Percentiles rank a stretch among this genome's conserved stretches.
These are phyloP conservation scores for Carettochelys insculpta DNA, from an alignment of 2,113 vertebrate genomes.

Conservation along the genomic window DNA sequence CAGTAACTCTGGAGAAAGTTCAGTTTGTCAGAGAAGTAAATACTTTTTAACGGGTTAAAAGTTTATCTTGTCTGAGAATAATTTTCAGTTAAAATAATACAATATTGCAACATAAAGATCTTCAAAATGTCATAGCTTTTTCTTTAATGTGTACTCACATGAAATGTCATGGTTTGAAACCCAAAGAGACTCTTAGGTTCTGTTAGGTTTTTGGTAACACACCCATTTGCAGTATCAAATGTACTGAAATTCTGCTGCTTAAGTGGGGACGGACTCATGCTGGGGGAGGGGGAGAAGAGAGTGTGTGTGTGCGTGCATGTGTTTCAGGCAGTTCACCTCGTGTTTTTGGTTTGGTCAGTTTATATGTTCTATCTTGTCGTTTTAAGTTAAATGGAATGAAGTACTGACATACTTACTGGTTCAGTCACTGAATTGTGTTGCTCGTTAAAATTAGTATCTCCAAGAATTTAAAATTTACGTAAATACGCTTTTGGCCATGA, in stretches of 20 bases:
- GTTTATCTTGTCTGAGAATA: background rate
- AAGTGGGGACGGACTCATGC: background rate
- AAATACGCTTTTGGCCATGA: background rate
- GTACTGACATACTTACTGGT: background rate
- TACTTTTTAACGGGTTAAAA: background rate
- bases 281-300: background rate
- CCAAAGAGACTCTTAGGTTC: background rate
- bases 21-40: background rate
- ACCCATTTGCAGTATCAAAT: background rate
- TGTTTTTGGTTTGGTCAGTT: background rate
- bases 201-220: background rate
- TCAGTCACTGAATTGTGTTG: background rate
- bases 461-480: background rate
- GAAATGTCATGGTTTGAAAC: background rate
- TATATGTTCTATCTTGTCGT: background rate
- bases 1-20: background rate
- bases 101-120: background rate
- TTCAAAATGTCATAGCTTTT: background rate
- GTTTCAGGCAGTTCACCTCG: background rate
- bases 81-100: background rate
- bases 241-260: background rate
- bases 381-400: background rate
- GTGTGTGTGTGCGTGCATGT: too few species aligned
- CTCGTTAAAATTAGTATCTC: background rate
- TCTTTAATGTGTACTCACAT: background rate